Conservation (phyloP, 2,797 vertebrate species). For the Heliangelus exortis region DNA sequence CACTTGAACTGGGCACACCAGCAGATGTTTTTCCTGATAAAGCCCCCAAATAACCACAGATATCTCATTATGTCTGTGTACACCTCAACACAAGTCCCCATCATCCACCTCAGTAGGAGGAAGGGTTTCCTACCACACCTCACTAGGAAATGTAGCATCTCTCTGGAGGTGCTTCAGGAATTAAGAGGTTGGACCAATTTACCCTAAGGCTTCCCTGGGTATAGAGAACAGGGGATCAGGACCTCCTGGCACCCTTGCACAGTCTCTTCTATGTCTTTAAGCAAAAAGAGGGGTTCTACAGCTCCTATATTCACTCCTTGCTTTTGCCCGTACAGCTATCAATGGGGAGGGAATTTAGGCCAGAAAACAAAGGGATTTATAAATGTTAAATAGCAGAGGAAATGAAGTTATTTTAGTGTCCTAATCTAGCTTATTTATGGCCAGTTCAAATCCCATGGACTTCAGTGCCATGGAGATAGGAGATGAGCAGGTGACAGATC, state of each 20-base stretch:
- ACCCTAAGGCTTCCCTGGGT: not conserved
- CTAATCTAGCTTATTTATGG: not conserved
- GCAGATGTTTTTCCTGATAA: not conserved
- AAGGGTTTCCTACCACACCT: no score
- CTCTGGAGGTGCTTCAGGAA: not conserved
- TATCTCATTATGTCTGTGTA: no score
- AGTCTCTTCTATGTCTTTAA: not conserved
- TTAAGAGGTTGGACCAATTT: not conserved
- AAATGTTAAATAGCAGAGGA: not conserved
- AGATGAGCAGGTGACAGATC: not conserved
- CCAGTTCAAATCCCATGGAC: not conserved
- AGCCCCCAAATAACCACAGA: not conserved
- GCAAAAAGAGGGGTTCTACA: not conserved
- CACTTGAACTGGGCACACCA: not conserved
- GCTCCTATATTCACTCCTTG: not conserved
- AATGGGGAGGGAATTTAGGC: not conserved
- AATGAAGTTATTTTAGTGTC: not conserved
- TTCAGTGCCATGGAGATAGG: not conserved
- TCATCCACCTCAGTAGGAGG: no score
- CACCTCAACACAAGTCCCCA: no score
- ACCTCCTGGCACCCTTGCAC: not conserved
- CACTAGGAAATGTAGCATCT: not conserved
- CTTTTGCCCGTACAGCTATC: not conserved
- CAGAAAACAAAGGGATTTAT: not conserved
- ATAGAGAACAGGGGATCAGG: not conserved